Base-by-base conservation (phyloP, 2,888 invertebrate genomes). In the Atethmia centrago region DNA sequence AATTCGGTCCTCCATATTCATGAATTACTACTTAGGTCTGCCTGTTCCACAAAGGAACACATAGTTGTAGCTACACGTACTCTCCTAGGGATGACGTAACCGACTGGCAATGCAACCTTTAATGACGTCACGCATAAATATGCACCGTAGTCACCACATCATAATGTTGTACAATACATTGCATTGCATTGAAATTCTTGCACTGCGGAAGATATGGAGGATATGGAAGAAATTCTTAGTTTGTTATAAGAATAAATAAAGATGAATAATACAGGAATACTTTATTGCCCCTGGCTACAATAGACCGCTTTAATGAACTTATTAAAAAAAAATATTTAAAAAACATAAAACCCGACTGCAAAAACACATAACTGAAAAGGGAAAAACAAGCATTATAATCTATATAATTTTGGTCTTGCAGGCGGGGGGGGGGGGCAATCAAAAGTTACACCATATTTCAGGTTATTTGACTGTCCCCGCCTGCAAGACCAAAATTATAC, bases 71-170 rank as follows among this genome's bases (percentile, higher is more conserved):
- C 12, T 31, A 62, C 45, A 74, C 51, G 45, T 77, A 55, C 56
- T 42, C 36, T 2, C 42, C 53, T 76, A 77, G 69, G 76, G 77
- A 71, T 88, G 87, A 88, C 77, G 83, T 81, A 80, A 87, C 51
- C 76, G 76, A 62, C 85, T 74, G 75, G 70, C 79, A 70, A 87
- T 87, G 82, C 81, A 85, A 62, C 85, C 82, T 84, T 70, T 75
- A 8, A 62, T 85, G 79, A 78, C 87, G 85, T 85, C 86, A 87
- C 58, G 3, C 14, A 19, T 36, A 19, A 40, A 45, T 59, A 36
- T 68, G 14, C 36, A 21, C 25, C 59, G 4, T 21, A 36, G 21
- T 28, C 49, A 69, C 9, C 25, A 53, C 21, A 47, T 56, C 53
- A 25, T 36, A 40, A 9, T 64, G 58, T 53, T 64, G 31, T 31